Conservation (phyloP, 2,797 vertebrate genomes). For the Threskiornis aethiopicus region DNA sequence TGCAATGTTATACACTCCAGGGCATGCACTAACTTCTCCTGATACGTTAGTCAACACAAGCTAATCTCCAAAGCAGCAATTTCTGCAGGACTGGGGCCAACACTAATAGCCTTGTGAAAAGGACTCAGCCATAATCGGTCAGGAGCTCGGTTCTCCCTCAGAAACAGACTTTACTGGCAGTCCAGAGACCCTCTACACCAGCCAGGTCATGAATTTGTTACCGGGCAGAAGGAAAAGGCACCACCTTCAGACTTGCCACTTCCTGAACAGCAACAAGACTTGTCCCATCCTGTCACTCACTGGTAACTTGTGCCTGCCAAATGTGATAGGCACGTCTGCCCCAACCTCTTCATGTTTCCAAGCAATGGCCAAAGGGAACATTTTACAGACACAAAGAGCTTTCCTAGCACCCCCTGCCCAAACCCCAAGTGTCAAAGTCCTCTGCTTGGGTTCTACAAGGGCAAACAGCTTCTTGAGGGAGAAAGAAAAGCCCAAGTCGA, state of each 20-base stretch:
- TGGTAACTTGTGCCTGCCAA: background rate
- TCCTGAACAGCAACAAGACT: background rate
- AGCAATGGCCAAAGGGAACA: background rate
- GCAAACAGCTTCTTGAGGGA: background rate
- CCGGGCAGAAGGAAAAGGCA: background rate
- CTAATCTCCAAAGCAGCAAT: background rate
- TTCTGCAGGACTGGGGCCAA: background rate
- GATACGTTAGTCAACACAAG: background rate
- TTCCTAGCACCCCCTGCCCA: background rate
- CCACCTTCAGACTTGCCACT: background rate
- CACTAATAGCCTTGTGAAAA: background rate
- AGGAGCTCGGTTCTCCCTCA: background rate
- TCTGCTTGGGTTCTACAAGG: background rate
- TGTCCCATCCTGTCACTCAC: background rate
- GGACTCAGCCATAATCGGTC: background rate
- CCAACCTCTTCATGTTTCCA: background rate
- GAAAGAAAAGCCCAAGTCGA: background rate
- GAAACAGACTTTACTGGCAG: background rate
- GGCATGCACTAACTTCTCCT: background rate
- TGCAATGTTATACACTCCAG: background rate
- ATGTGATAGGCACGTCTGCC: rapidly evolving
- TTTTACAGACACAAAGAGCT: background rate
- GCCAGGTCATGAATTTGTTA: background rate
- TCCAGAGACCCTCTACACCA: background rate
- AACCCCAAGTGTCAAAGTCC: background rate